Base-by-base conservation (phyloP, 2,797 vertebrate species). In the Scarus forsteni region DNA sequence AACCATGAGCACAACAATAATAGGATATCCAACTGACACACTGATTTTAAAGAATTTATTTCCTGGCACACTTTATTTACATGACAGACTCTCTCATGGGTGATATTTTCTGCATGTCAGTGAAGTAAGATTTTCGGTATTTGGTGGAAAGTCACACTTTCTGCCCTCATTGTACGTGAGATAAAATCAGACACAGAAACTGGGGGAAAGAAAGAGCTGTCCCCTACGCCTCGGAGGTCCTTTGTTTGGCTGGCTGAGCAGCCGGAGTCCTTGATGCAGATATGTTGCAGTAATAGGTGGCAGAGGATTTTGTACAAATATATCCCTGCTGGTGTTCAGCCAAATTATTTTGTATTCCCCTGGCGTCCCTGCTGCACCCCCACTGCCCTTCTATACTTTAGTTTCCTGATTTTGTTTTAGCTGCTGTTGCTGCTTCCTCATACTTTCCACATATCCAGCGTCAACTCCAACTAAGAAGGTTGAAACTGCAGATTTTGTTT, bases 201-300 rank as follows among this genome's bases (percentile, higher is more conserved):
- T 3, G 3, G 54, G 60, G 5, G 15, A 46, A 65, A 66, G 58
- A 55, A 72, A 77, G 53, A 14, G 45, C 15, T 79, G 42, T 73
- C 56, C 62, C 66, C 36, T 58, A 49, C 27, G 27, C 36, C 58
- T 74, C 43, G 18, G 52, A 78, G 60, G 36, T 70, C 35, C 36
- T 16, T 68, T 69, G 66, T 69, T 78, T 80, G 69, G 60, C 60
- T 77, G 68, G 10, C 38, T 60, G 48, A 70, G 60, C 69, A 66
- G 51, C 51, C 38, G 11, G 53, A 39, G 27, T 73, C 44, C 36
- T 65, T 62, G 48, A 79, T 71, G 78, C 63, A 77, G 59, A 64
- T 75, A 66, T 76, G 62, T 80, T 76, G 83, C 65, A 50, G 69
- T 72, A 67, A 77, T 77, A 27, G 60, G 65, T 80, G 67, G 34